phyloP scores from a whole-genome alignment of 2,113 vertebrate species.

The Gila orcuttii region DNA sequence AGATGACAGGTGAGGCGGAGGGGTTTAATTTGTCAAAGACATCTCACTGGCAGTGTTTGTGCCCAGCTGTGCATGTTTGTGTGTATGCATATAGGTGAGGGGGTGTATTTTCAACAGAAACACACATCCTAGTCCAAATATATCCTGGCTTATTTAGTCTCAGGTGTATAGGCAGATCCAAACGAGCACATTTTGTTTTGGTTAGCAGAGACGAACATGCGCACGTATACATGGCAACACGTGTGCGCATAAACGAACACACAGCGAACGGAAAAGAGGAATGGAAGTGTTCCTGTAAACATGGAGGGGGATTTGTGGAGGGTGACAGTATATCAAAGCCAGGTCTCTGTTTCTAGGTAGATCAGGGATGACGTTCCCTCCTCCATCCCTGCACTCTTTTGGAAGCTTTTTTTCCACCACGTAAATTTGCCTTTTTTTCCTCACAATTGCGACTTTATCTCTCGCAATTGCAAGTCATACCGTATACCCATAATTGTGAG shows the following conservation, averaged over 20 bases:
- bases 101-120: slow-evolving; percentile 23
- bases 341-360: background rate
- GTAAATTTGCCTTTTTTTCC: no score
- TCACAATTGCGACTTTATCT: no score
- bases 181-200: background rate
- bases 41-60: slow-evolving; percentile 32
- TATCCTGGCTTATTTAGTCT: slow-evolving; percentile 27
- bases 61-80: slow-evolving; percentile 22
- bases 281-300: background rate
- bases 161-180: slow-evolving; percentile 21
- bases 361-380: background rate
- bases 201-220: background rate
- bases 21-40: slow-evolving; percentile 56
- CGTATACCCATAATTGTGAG: no score
- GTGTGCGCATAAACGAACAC: background rate
- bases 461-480: no score
- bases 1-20: background rate
- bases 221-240: background rate
- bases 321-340: slow-evolving; percentile 49
- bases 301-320: background rate
- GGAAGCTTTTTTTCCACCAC: no score
- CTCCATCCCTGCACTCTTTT: background rate
- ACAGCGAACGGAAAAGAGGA: background rate
- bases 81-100: slow-evolving; percentile 21
- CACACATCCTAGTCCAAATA: slow-evolving; percentile 31